These are phyloP conservation scores for Macquaria australasica DNA, from an alignment of 2,113 vertebrate species.

Conservation along the genomic window DNA sequence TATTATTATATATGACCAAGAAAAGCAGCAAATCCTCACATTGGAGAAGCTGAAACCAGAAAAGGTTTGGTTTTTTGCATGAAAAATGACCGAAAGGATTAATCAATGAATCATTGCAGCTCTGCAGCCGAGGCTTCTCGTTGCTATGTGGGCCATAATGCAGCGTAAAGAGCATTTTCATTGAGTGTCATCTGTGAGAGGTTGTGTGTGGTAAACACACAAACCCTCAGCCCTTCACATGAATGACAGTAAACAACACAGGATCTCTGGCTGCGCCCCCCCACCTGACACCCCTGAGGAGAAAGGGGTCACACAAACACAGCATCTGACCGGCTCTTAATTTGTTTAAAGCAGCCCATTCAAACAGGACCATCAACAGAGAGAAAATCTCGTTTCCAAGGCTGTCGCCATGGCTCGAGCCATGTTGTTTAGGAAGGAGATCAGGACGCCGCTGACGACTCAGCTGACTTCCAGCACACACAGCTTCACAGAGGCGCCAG, in stretches of 20 bases:
- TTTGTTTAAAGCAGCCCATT: constrained; percentile 77
- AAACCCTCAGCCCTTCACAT: constrained; percentile 55
- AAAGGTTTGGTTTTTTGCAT: background rate
- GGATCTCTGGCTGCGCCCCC: constrained; percentile 44
- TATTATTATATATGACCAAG: too few species aligned
- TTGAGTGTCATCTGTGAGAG: constrained; percentile 31
- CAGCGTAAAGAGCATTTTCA: constrained; percentile 22
- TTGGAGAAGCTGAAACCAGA: background rate
- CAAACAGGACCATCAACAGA: constrained; percentile 72
- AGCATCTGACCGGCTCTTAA: constrained; percentile 71
- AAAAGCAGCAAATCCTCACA: background rate
- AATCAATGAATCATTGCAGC: background rate
- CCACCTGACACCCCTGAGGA: constrained; percentile 32
- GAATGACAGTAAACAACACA: constrained; percentile 74
- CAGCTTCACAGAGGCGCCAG: constrained; percentile 78
- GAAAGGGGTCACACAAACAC: constrained; percentile 74
- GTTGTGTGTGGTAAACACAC: constrained; percentile 60
- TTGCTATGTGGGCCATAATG: constrained; percentile 1
- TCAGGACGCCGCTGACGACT: constrained; percentile 61
- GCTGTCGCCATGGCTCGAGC: constrained; percentile 53
- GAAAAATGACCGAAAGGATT: background rate
- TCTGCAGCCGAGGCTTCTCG: background rate
- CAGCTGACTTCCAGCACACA: constrained; percentile 68
- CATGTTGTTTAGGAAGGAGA: constrained; percentile 58
- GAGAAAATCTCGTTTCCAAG: constrained; percentile 71